Evolutionary conservation across 2,797 vertebrate genomes (phyloP), one percentile per base, ranked within the genome.

Genomic region (Yasuhikotakia modesta): DNA sequence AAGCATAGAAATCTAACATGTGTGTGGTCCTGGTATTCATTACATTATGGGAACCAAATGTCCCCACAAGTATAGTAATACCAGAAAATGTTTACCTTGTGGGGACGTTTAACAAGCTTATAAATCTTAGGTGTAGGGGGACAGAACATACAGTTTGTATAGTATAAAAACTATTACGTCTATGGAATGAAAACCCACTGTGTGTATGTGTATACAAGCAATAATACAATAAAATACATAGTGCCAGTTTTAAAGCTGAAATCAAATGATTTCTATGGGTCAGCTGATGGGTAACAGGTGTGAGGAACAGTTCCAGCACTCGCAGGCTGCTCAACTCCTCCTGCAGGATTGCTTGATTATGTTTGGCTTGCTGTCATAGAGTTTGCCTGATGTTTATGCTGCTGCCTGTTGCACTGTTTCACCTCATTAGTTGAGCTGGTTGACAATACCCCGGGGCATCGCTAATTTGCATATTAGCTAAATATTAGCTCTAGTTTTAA

Each of bases 371-470:
- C 30, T 70, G 45, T 73, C 70, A 46, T 43, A 12, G 27, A 65
- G 24, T 67, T 39, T 67, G 60, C 35, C 50, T 65, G 74, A 58
- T 69, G 55, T 61, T 67, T 76, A 58, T 68, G 52, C 52, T 76
- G 73, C 64, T 55, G 48, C 73, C 64, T 68, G 64, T 67, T 76
- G 64, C 12, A 1, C 64, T 67, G 73, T 63, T 70, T 58, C 65
- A 69, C 53, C 53, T 76, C 65, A 50, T 69, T 76, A 76, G 53
- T 27, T 69, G 43, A 61, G 74, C 39, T 67, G 43, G 39, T 60
- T 76, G 52, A 30, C 65, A 68, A 76, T 48, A 48, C 64, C 53
- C 74, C 30, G 65, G 65, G 57, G 74, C 39, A 22, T 35, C 39
- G 17, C n/a, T 14, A 1, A 68, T 76, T 58, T 68, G 52, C 52